Evolutionary conservation across 2,888 invertebrate genomes (phyloP).

Genomic region (Aspidiotus rigidus): DNA sequence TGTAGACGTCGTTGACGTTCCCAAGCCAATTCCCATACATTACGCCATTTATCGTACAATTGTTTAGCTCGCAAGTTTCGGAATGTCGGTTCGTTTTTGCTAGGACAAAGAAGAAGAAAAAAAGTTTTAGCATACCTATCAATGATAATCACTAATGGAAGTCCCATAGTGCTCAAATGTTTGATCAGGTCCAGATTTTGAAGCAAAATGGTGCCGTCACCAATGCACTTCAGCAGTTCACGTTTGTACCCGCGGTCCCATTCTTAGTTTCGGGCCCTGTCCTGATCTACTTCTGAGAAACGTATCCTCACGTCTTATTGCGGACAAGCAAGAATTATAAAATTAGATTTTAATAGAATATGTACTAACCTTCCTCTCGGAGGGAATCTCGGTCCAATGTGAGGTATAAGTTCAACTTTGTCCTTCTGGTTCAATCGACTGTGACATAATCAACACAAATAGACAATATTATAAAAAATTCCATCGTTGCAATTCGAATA

Average conservation of each 20-base stretch:
- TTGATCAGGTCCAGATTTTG: too few species aligned
- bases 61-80: conserved; percentile 79
- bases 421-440: conserved; percentile 81
- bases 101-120: conserved; percentile 45
- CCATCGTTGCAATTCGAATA: not conserved
- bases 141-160: too few species aligned
- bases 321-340: too few species aligned
- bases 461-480: not conserved
- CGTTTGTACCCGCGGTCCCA: too few species aligned
- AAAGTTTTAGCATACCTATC: too few species aligned
- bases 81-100: conserved; percentile 78
- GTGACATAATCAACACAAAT: conserved; percentile 39
- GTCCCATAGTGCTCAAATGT: too few species aligned
- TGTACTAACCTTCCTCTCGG: conserved; percentile 66
- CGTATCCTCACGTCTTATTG: too few species aligned
- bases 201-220: too few species aligned
- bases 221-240: too few species aligned
- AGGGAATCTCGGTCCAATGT: conserved; percentile 83
- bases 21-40: conserved; percentile 95
- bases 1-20: conserved; percentile 89
- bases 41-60: conserved; percentile 95
- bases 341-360: too few species aligned
- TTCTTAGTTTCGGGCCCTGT: too few species aligned
- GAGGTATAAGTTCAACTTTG: conserved; percentile 70
- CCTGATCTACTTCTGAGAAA: too few species aligned